Percentiles rank a stretch among this genome's conserved stretches.
These are phyloP conservation scores for Coenonympha arcania DNA, from an alignment of 2,888 invertebrate species.

Conservation along the genomic window DNA sequence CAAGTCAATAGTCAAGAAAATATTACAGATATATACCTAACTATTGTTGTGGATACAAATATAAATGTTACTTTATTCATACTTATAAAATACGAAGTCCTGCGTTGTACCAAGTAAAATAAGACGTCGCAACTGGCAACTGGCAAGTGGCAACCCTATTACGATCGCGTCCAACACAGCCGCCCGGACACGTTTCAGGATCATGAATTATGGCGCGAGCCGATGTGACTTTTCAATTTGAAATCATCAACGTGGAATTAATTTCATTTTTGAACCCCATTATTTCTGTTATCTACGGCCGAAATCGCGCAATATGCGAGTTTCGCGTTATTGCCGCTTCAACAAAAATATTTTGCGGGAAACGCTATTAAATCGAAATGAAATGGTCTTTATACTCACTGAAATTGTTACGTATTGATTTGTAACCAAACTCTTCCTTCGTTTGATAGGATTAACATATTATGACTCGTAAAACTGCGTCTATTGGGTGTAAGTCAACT, in stretches of 20 bases:
- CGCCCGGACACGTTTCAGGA: constrained; percentile 73
- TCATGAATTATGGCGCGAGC: constrained; percentile 74
- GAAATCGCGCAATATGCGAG: constrained; percentile 71
- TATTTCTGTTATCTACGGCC: constrained; percentile 71
- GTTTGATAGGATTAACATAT: too few species aligned
- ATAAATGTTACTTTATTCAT: too few species aligned
- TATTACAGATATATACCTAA: too few species aligned
- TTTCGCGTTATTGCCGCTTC: constrained; percentile 65
- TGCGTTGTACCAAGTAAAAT: not conserved
- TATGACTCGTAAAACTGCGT: too few species aligned
- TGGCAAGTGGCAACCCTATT: constrained; percentile 64
- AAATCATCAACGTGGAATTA: constrained; percentile 76
- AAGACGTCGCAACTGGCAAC: too few species aligned
- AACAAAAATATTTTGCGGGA: constrained; percentile 66
- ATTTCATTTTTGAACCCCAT: constrained; percentile 75
- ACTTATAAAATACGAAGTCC: not conserved
- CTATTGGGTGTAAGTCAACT: too few species aligned
- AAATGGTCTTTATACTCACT: too few species aligned
- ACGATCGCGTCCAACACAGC: constrained; percentile 58
- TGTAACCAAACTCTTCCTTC: too few species aligned
- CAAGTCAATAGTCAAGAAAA: too few species aligned
- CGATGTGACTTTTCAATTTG: constrained; percentile 76
- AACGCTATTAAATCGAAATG: constrained; percentile 22
- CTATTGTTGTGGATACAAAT: too few species aligned
- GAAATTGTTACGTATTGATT: too few species aligned